A percentile compares a stretch with the other conserved stretches of the same genome.
These are phyloP conservation scores for Aphelenchoides avenae DNA, from an alignment of 1,140 invertebrate genomes.

Conservation along the genomic window DNA sequence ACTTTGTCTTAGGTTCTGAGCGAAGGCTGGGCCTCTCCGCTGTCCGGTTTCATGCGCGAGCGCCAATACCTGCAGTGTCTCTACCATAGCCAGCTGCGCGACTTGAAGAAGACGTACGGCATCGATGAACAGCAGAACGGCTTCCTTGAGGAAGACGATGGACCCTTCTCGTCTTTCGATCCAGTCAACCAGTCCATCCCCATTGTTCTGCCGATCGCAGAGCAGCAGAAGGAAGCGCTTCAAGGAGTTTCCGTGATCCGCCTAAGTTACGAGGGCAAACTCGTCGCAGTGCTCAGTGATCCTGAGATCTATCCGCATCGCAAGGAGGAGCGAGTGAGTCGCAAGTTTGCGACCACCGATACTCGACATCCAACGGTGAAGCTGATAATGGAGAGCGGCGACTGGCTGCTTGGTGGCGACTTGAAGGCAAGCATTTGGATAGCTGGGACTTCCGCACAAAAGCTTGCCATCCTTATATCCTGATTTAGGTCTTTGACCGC, in stretches of 20 bases:
- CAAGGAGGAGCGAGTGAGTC: slow-evolving; percentile 83
- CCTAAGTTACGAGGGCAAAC: slow-evolving; percentile 68
- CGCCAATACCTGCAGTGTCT: slow-evolving; percentile 83
- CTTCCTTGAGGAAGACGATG: slow-evolving; percentile 31
- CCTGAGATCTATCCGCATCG: slow-evolving; percentile 90
- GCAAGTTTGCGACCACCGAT: slow-evolving; percentile 87
- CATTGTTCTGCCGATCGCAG: slow-evolving; percentile 79
- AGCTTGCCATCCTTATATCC: neutral
- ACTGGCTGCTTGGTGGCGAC: slow-evolving; percentile 91
- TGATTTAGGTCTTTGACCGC: slow-evolving; percentile 81
- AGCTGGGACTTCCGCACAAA: neutral
- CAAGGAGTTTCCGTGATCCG: slow-evolving; percentile 59
- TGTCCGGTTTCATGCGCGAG: slow-evolving; percentile 92
- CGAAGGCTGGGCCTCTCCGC: slow-evolving; percentile 94
- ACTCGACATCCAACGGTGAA: slow-evolving; percentile 85
- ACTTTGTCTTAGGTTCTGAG: slow-evolving; percentile 77
- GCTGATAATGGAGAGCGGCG: slow-evolving; percentile 84
- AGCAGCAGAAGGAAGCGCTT: slow-evolving; percentile 70
- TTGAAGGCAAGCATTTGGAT: slow-evolving; percentile 23
- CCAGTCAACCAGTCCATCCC: slow-evolving; percentile 84
- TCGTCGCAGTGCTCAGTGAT: slow-evolving; percentile 78
- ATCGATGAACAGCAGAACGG: slow-evolving; percentile 9
- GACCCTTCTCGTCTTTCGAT: slow-evolving; percentile 59
- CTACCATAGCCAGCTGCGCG: slow-evolving; percentile 84
- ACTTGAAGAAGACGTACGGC: slow-evolving; percentile 57